Evolutionary conservation across 1,140 invertebrate genomes (phyloP).

Genomic region (Melanaphis sacchari): DNA sequence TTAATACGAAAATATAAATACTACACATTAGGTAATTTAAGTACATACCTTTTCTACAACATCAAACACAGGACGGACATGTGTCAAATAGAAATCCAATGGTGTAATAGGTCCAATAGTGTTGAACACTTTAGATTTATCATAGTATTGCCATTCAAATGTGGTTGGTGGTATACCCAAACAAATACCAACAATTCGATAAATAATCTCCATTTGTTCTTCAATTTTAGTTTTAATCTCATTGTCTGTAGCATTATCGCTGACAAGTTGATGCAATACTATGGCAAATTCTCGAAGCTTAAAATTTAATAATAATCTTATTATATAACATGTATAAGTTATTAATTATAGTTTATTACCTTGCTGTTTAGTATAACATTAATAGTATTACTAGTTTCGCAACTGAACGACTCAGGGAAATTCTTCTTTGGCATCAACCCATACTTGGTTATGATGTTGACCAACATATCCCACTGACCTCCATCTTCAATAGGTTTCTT

Average conservation of each 20-base stretch:
- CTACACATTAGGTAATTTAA: background rate
- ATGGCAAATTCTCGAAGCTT: conserved; percentile 83
- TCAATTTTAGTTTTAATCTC: conserved; percentile 70
- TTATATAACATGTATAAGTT: background rate
- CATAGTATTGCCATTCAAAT: conserved; percentile 88
- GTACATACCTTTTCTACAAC: conserved; percentile 80
- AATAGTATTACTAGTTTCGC: conserved; percentile 75
- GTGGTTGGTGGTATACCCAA: conserved; percentile 81
- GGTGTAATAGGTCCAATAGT: conserved; percentile 79
- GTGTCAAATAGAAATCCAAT: conserved; percentile 79
- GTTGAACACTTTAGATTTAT: conserved; percentile 82
- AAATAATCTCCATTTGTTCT: conserved; percentile 78
- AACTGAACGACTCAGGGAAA: conserved; percentile 83
- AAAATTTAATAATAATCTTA: conserved; percentile 59
- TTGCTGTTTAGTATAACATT: conserved; percentile 82
- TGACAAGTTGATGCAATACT: conserved; percentile 72
- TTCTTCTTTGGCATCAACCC: conserved; percentile 87
- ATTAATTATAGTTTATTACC: conserved; percentile 64
- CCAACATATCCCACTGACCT: conserved; percentile 92
- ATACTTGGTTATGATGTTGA: conserved; percentile 85
- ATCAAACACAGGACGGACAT: conserved; percentile 81
- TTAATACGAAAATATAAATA: background rate
- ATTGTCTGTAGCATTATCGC: conserved; percentile 67
- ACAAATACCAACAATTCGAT: conserved; percentile 82
- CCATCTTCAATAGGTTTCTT: conserved; percentile 83